A percentile compares a stretch with the other conserved stretches of the same genome.
Evolutionary conservation across 1,140 invertebrate species (phyloP).

Genomic region (Bacillus rossius): DNA sequence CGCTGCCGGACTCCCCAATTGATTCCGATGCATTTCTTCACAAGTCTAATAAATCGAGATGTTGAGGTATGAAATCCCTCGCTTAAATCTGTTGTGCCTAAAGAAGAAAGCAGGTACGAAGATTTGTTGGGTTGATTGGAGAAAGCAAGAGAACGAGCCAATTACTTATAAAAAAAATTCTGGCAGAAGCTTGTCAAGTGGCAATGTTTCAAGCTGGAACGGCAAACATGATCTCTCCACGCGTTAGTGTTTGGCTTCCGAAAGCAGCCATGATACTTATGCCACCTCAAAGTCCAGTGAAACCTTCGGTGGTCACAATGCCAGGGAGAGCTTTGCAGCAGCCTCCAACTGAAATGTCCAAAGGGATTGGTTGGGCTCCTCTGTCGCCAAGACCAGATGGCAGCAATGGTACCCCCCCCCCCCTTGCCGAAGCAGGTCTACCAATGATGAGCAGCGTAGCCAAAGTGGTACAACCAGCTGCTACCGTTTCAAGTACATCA

Average conservation of each 20-base stretch:
- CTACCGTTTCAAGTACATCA: conserved; percentile 73
- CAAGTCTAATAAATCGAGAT: no score
- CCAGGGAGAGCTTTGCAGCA: conserved; percentile 7
- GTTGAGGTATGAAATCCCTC: no score
- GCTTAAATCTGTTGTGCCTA: no score
- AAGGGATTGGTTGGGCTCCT: conserved; percentile 11
- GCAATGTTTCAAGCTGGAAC: conserved; percentile 39
- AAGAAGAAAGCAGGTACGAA: conserved; percentile 30
- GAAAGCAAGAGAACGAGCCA: conserved; percentile 37
- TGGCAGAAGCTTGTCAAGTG: conserved; percentile 44
- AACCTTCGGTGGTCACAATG: conserved; percentile 30
- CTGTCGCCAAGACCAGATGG: conserved; percentile 1
- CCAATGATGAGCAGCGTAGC: conserved; percentile 60
- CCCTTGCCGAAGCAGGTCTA: conserved; percentile 35
- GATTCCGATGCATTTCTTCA: no score
- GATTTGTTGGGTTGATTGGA: conserved; percentile 40
- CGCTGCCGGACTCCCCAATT: no score
- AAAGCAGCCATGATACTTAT: conserved; percentile 16
- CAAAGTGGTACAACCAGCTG: conserved; percentile 73
- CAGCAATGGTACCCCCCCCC: conserved; percentile 10
- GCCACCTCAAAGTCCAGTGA: conserved; percentile 31
- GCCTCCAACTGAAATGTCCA: conserved; percentile 1
- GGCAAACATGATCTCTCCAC: conserved; percentile 26
- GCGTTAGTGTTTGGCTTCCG: conserved; percentile 21
- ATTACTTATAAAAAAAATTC: conserved; percentile 47